Evolutionary conservation across 30 jellyfish, hydroid and myxozoan species (phyloP).

Genomic region (Cassiopea xamachana): DNA sequence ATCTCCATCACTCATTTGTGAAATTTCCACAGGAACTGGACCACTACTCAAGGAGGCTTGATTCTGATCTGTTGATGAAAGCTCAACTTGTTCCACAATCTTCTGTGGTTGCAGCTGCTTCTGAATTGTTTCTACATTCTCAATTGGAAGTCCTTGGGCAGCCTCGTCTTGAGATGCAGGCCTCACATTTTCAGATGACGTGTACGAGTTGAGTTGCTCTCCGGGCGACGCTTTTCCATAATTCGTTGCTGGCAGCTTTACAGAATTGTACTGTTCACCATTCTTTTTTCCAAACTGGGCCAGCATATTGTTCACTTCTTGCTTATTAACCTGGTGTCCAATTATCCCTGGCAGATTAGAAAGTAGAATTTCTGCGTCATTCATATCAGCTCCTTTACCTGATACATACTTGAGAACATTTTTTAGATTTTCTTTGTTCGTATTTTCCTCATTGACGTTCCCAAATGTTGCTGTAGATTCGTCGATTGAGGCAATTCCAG

Average conservation of each 20-base stretch:
- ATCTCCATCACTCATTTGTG: constrained; percentile 34
- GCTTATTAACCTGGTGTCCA: constrained; percentile 59
- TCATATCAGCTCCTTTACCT: constrained; percentile 23
- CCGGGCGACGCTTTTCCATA: not conserved
- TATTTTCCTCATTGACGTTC: constrained; percentile 1
- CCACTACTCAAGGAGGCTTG: not conserved
- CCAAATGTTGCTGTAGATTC: constrained; percentile 51
- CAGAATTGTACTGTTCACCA: constrained; percentile 10
- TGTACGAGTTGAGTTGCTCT: not conserved
- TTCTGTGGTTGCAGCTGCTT: constrained; percentile 42
- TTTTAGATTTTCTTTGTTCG: constrained; percentile 44
- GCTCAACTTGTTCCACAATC: constrained; percentile 41
- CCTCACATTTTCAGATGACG: not conserved
- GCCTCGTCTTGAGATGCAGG: not conserved
- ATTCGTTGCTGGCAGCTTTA: not conserved
- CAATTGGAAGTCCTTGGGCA: not conserved
- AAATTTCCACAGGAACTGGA: not conserved
- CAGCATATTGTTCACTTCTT: constrained; percentile 40
- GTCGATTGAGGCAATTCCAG: constrained; percentile 8
- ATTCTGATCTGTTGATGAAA: constrained; percentile 2
- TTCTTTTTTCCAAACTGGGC: constrained; percentile 40
- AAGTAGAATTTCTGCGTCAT: constrained; percentile 41
- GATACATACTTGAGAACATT: constrained; percentile 51
- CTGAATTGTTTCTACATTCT: constrained; percentile 2
- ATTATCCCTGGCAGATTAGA: constrained; percentile 70